These are phyloP conservation scores for Orthosia gracilis DNA, from an alignment of 2,888 invertebrate species.

Conservation along the genomic window DNA sequence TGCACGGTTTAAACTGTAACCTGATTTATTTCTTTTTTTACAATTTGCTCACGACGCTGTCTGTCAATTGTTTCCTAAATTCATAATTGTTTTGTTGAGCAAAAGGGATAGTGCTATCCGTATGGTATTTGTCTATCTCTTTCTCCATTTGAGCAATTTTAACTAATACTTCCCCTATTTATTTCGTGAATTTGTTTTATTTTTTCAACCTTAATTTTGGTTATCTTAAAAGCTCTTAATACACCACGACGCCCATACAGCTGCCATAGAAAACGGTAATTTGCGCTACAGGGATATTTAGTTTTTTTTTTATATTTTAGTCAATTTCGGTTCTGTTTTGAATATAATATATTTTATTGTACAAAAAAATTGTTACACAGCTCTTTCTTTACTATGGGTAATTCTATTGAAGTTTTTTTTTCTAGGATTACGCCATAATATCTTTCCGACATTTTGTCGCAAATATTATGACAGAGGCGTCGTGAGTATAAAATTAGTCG, in stretches of 20 bases:
- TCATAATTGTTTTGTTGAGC: not conserved
- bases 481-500: slow-evolving; percentile 25
- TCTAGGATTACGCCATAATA: slow-evolving; percentile 27
- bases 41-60: slow-evolving; percentile 37
- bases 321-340: no score
- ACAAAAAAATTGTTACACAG: no score
- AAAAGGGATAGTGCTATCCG: not conserved
- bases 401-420: slow-evolving; percentile 16
- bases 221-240: no score
- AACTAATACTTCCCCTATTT: no score
- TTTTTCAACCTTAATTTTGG: no score
- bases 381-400: no score
- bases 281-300: no score
- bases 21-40: not conserved
- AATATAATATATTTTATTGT: no score
- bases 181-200: no score
- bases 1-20: slow-evolving; percentile 33
- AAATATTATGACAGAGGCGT: slow-evolving; percentile 37
- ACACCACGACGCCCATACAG: no score
- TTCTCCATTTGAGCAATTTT: not conserved
- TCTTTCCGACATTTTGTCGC: slow-evolving; percentile 34
- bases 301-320: no score
- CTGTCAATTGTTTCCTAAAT: not conserved
- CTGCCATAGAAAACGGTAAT: no score
- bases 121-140: not conserved